Conservation (phyloP, 2,888 invertebrate species). For the Caenorhabditis drosophilae region DNA sequence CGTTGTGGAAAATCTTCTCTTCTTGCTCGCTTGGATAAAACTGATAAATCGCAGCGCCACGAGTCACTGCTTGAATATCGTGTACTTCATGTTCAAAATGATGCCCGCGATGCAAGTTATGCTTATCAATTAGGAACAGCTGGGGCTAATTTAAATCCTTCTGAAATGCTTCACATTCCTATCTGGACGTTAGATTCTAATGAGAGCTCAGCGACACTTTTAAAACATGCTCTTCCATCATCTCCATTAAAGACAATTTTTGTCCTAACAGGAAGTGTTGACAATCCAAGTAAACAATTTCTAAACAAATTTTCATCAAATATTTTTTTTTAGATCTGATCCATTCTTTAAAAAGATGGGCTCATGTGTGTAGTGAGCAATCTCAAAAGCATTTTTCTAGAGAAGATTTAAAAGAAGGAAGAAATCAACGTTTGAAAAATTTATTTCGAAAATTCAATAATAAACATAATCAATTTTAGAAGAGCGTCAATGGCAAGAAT, state of each 20-base stretch:
- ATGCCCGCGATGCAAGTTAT: slow-evolving; percentile 61
- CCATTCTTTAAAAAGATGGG: slow-evolving; percentile 60
- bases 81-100: slow-evolving; percentile 60
- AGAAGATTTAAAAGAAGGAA: slow-evolving; percentile 34
- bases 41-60: slow-evolving; percentile 28
- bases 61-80: slow-evolving; percentile 58
- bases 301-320: background rate
- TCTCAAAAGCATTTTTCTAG: slow-evolving; percentile 54
- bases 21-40: slow-evolving; percentile 53
- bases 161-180: slow-evolving; percentile 51
- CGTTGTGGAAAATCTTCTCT: slow-evolving; percentile 62
- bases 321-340: slow-evolving; percentile 35
- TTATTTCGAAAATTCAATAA: background rate
- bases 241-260: slow-evolving; percentile 52
- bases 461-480: slow-evolving; percentile 48
- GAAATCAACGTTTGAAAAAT: slow-evolving; percentile 17
- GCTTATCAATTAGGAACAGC: slow-evolving; percentile 65
- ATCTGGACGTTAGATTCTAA: slow-evolving; percentile 63
- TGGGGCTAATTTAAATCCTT: slow-evolving; percentile 56
- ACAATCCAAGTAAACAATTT: slow-evolving; percentile 55
- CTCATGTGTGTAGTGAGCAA: slow-evolving; percentile 51
- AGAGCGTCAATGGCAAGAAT: slow-evolving; percentile 66
- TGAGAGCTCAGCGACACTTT: slow-evolving; percentile 53
- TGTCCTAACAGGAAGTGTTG: slow-evolving; percentile 59
- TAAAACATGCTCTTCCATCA: slow-evolving; percentile 56